Evolutionary conservation across 1,140 invertebrate species (phyloP).

Genomic region (Calliphora vicina): DNA sequence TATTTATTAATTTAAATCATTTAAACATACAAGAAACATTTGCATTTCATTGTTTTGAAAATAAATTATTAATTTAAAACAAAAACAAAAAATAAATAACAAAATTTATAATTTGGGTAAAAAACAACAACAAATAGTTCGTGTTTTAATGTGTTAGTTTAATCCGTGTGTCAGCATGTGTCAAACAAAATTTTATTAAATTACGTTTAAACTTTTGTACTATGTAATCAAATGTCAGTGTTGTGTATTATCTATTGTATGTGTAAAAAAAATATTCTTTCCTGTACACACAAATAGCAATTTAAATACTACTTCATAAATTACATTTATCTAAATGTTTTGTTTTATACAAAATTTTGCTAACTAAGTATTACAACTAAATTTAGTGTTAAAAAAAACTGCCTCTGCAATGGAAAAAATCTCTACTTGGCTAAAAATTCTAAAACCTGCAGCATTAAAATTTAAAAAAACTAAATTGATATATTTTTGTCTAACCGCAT

Average conservation of each 20-base stretch:
- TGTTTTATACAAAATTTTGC: neutral
- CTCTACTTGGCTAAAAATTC: neutral
- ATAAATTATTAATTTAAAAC: neutral
- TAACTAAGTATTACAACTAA: neutral
- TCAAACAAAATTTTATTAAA: neutral
- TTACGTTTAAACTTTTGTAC: too few species aligned
- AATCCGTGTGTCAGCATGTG: neutral
- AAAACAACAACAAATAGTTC: too few species aligned
- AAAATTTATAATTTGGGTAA: too few species aligned
- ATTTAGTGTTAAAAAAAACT: neutral
- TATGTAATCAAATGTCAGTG: neutral
- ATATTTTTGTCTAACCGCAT: slow-evolving; percentile 21
- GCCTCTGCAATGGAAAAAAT: neutral
- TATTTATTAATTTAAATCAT: too few species aligned
- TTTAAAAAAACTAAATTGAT: slow-evolving; percentile 14
- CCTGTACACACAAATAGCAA: neutral
- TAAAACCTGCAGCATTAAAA: neutral
- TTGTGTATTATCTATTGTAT: neutral
- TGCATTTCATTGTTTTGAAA: slow-evolving; percentile 5
- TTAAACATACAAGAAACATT: neutral
- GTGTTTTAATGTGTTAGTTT: neutral
- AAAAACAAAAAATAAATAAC: neutral
- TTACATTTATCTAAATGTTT: too few species aligned
- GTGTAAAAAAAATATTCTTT: too few species aligned
- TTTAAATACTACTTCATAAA: neutral